These are phyloP conservation scores for Metridium senile DNA, from an alignment of 92 coral and sea anemone species.

Conservation along the genomic window DNA sequence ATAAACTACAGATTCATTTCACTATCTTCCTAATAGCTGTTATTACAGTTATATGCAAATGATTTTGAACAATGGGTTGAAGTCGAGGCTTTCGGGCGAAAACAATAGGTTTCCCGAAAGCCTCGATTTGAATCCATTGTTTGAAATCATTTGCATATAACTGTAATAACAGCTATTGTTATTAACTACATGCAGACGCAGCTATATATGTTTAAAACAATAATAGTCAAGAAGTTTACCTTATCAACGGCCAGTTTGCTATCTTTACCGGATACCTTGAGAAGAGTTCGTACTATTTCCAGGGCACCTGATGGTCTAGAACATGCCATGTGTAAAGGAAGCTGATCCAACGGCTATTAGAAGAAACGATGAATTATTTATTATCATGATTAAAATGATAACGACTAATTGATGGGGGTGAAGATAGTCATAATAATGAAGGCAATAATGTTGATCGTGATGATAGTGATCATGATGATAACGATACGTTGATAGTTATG, in stretches of 20 bases:
- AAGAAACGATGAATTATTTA: neutral
- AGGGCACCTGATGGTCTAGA: conserved; percentile 94
- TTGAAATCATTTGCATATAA: too few species aligned
- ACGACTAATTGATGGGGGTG: neutral
- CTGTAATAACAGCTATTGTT: too few species aligned
- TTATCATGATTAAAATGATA: neutral
- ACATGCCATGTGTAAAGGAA: conserved; percentile 94
- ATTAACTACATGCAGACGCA: too few species aligned
- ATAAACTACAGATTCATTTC: too few species aligned
- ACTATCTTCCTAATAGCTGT: too few species aligned
- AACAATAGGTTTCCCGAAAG: too few species aligned
- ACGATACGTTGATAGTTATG: neutral
- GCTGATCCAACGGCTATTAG: conserved; percentile 77
- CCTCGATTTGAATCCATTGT: too few species aligned
- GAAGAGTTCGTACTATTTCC: conserved; percentile 80
- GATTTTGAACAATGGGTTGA: too few species aligned
- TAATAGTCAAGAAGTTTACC: too few species aligned
- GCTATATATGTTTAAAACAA: too few species aligned
- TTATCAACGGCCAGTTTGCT: conserved; percentile 74
- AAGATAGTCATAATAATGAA: neutral
- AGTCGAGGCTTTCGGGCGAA: too few species aligned
- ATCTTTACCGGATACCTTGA: conserved; percentile 87
- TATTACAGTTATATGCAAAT: too few species aligned
- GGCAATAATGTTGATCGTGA: neutral
- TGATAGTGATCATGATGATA: neutral